Base-by-base conservation (phyloP, 2,888 invertebrate genomes). In the Hedya salicella region DNA sequence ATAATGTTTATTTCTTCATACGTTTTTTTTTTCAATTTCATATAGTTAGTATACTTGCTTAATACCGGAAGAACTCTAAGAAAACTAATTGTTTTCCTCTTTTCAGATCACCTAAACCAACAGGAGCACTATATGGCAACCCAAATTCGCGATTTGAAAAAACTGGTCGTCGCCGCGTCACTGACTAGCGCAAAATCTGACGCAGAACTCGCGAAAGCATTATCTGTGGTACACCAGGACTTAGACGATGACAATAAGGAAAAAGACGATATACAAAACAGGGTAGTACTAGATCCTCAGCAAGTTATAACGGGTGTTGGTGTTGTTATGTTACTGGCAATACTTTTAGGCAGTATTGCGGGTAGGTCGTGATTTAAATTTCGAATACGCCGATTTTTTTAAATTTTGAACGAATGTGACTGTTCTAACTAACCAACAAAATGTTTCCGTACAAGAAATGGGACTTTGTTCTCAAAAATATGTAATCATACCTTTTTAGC, bases 41-140 rank as follows among this genome's bases (percentile, higher is more conserved):
- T n/a, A n/a, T n/a, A n/a, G n/a, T n/a, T n/a, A n/a, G n/a, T n/a
- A n/a, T n/a, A n/a, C n/a, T n/a, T n/a, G n/a, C n/a, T n/a, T n/a
- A n/a, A n/a, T n/a, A n/a, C n/a, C n/a, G n/a, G n/a, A n/a, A n/a
- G n/a, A n/a, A n/a, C n/a, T n/a, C n/a, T n/a, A n/a, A n/a, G n/a
- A n/a, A n/a, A n/a, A n/a, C n/a, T n/a, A n/a, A n/a, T n/a, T n/a
- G n/a, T n/a, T n/a, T n/a, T n/a, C n/a, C n/a, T n/a, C n/a, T n/a
- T n/a, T n/a, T n/a, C 81, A 93, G 93, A 91, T 0, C 90, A 91
- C 71, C 71, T 93, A 3, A 85, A 87, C 59, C 84, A 84, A 9
- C 88, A 88, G 62, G 89, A 92, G 5, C 82, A 82, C n/a, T 70
- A 78, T 1, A 72, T 90, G 4, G 85, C 88, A 21, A 70, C 73